A percentile compares a stretch with the other conserved stretches of the same genome.
These are phyloP conservation scores for Spinus pinus DNA, from an alignment of 2,797 vertebrate species.

Conservation along the genomic window DNA sequence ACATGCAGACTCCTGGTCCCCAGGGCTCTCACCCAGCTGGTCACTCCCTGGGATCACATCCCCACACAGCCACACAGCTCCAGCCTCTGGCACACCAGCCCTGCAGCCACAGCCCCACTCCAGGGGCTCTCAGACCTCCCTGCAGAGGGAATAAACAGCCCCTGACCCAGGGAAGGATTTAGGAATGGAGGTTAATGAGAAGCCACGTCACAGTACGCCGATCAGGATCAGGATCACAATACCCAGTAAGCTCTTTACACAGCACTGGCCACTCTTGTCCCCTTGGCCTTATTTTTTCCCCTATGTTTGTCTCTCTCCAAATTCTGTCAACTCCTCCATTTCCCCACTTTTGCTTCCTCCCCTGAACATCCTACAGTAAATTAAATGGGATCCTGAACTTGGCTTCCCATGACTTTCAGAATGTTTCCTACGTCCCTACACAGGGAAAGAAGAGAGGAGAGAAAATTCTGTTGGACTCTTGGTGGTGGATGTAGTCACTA, in stretches of 20 bases:
- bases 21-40: too few relatives aligned
- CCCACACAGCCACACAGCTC: not conserved
- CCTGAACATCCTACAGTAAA: not conserved
- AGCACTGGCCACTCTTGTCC: not conserved
- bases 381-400: not conserved
- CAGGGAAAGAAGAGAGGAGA: not conserved
- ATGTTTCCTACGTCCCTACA: not conserved
- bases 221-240: not conserved
- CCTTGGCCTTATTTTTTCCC: too few relatives aligned
- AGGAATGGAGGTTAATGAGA: not conserved
- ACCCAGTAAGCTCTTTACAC: not conserved
- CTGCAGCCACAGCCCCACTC: not conserved
- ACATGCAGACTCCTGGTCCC: not conserved
- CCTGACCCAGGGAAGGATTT: not conserved
- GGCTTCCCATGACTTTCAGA: not conserved
- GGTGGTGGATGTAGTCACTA: not conserved
- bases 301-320: not conserved
- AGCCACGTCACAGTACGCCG: not conserved
- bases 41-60: not conserved
- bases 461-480: not conserved
- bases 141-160: not conserved
- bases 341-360: not conserved
- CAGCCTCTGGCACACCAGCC: not conserved
- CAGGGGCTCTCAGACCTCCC: not conserved
- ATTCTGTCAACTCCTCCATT: not conserved